Evolutionary conservation across 2,888 invertebrate genomes (phyloP).

Genomic region (Sturmia bella): DNA sequence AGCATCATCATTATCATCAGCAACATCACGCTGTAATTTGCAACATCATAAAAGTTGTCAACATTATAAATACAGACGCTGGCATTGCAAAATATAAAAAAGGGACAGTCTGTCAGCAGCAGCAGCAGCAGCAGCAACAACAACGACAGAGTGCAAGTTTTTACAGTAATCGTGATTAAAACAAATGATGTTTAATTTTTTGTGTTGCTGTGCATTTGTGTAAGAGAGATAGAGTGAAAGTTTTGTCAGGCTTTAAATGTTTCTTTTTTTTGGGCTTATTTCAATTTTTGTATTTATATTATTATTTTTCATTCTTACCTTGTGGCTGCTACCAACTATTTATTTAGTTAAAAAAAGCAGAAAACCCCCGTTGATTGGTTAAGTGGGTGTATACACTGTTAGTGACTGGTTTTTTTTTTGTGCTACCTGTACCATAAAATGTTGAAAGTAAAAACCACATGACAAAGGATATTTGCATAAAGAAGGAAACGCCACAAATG

Average conservation of each 20-base stretch:
- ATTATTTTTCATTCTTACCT: slow-evolving; percentile 9
- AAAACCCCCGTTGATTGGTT: slow-evolving; percentile 24
- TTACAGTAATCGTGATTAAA: slow-evolving; percentile 58
- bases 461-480: background rate
- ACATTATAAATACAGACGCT: slow-evolving; percentile 57
- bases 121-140: slow-evolving; percentile 12
- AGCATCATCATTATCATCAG: slow-evolving; percentile 39
- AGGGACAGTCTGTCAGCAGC: slow-evolving; percentile 16
- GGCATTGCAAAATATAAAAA: background rate
- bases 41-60: slow-evolving; percentile 69
- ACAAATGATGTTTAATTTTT: slow-evolving; percentile 61
- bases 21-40: slow-evolving; percentile 60
- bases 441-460: background rate
- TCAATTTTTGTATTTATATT: background rate
- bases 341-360: slow-evolving; percentile 27
- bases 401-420: slow-evolving; percentile 24
- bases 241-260: slow-evolving; percentile 49
- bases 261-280: slow-evolving; percentile 12
- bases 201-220: background rate
- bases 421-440: slow-evolving; percentile 41
- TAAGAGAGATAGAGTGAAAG: slow-evolving; percentile 13
- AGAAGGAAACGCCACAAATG: too few species aligned
- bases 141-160: slow-evolving; percentile 10
- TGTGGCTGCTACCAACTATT: slow-evolving; percentile 17
- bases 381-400: slow-evolving; percentile 18